A percentile compares a stretch with the other conserved stretches of the same genome.
These are phyloP conservation scores for Aleadryas rufinucha DNA, from an alignment of 2,113 vertebrate genomes.

Conservation along the genomic window DNA sequence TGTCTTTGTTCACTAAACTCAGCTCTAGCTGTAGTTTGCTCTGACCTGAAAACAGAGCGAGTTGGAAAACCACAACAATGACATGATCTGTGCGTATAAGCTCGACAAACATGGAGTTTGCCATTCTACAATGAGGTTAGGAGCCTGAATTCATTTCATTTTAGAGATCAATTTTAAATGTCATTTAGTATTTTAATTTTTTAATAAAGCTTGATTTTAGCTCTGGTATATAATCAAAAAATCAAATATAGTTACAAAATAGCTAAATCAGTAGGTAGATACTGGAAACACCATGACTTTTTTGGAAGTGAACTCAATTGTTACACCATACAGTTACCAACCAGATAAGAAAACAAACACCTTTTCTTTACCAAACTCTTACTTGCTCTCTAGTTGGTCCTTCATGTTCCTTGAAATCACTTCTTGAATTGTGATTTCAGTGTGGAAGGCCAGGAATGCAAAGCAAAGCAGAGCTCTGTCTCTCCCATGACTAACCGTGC, in stretches of 20 bases:
- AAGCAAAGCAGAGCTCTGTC: not conserved
- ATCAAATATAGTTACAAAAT: not conserved
- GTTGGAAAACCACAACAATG: not conserved
- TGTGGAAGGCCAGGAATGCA: accelerated
- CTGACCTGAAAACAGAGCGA: not conserved
- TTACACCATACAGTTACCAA: not conserved
- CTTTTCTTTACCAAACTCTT: not conserved
- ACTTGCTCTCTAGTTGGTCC: not conserved
- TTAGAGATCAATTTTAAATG: not conserved
- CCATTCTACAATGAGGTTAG: not conserved
- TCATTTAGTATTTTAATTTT: not conserved
- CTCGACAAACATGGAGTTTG: not conserved
- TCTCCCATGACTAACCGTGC: accelerated
- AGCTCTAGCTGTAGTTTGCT: not conserved
- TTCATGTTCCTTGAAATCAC: not conserved
- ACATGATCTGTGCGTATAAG: accelerated
- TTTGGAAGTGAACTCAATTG: not conserved
- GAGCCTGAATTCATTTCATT: not conserved
- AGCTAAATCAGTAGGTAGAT: not conserved
- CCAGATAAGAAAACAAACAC: not conserved
- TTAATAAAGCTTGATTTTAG: not conserved
- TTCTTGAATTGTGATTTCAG: not conserved
- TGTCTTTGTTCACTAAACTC: not conserved
- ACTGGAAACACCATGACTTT: not conserved
- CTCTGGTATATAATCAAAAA: not conserved